phyloP scores from a whole-genome alignment of 2,797 vertebrate genomes.

The Setipinna tenuifilis region DNA sequence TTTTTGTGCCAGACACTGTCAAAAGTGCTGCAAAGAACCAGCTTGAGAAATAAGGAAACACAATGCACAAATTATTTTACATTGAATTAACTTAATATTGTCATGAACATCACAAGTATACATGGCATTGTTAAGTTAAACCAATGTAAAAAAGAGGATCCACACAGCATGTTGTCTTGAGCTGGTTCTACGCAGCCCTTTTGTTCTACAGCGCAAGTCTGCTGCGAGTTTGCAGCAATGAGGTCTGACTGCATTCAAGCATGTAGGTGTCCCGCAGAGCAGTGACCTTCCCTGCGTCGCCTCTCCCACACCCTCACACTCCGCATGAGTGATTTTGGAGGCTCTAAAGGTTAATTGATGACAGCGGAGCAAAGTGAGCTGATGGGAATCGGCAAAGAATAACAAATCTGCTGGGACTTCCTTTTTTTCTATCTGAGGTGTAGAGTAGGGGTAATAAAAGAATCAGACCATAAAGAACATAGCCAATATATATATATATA shows the following conservation, averaged over 20 bases:
- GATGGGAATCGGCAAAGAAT: not conserved
- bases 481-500: not conserved
- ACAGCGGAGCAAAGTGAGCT: not conserved
- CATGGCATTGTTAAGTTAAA: too few species aligned
- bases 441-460: not conserved
- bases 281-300: not conserved
- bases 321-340: not conserved
- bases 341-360: slow-evolving; percentile 11
- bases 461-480: not conserved
- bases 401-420: not conserved
- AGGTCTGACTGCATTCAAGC: not conserved
- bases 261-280: not conserved
- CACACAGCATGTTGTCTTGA: too few species aligned
- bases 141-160: too few species aligned
- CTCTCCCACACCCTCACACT: not conserved
- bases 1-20: not conserved
- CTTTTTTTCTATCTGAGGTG: not conserved
- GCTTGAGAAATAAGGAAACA: too few species aligned
- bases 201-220: too few species aligned
- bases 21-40: too few species aligned
- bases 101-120: too few species aligned
- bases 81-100: too few species aligned
- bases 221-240: too few species aligned
- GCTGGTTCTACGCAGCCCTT: too few species aligned
- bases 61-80: too few species aligned